A percentile compares a stretch with the other conserved stretches of the same genome.
phyloP scores from a whole-genome alignment of 53 echinoderm and acorn worm species.

The Holothuria leucospilota region DNA sequence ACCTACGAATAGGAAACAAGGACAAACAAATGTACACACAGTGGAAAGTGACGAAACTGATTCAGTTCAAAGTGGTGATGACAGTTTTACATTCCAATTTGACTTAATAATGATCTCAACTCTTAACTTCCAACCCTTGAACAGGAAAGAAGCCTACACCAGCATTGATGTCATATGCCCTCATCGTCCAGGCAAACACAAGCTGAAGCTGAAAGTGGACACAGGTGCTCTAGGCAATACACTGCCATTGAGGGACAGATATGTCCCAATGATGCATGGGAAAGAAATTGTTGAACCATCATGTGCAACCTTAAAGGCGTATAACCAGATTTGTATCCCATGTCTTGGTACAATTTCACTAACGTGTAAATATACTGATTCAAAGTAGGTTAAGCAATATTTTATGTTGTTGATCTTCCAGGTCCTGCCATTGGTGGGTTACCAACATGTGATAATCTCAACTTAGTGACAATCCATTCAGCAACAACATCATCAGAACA shows the following conservation, averaged over 20 bases:
- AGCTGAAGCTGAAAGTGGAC: slow-evolving; percentile 65
- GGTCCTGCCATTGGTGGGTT: slow-evolving; percentile 68
- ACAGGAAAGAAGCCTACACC: too few relatives aligned
- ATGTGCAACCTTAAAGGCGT: slow-evolving; percentile 56
- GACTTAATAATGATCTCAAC: not conserved
- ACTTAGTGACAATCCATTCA: slow-evolving; percentile 62
- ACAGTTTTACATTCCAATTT: slow-evolving; percentile 13
- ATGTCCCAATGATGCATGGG: slow-evolving; percentile 57
- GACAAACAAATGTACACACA: slow-evolving; percentile 3
- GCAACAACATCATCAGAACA: not conserved
- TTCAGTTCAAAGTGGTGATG: too few relatives aligned
- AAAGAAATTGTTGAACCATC: not conserved
- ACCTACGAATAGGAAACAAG: not conserved
- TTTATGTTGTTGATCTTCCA: slow-evolving; percentile 67
- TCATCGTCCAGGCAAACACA: slow-evolving; percentile 36
- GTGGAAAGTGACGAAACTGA: slow-evolving; percentile 24
- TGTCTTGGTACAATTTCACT: slow-evolving; percentile 57
- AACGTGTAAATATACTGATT: slow-evolving; percentile 39
- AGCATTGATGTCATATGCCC: too few relatives aligned
- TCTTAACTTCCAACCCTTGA: slow-evolving; percentile 17
- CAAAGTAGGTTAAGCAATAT: slow-evolving; percentile 53
- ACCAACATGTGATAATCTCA: slow-evolving; percentile 53
- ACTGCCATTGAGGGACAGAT: slow-evolving; percentile 60
- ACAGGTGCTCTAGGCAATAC: slow-evolving; percentile 70
- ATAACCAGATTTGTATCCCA: slow-evolving; percentile 37